Percentiles rank a stretch among this genome's conserved stretches.
Conservation (phyloP, 2,888 invertebrate species). For the Charanyca ferruginea region DNA sequence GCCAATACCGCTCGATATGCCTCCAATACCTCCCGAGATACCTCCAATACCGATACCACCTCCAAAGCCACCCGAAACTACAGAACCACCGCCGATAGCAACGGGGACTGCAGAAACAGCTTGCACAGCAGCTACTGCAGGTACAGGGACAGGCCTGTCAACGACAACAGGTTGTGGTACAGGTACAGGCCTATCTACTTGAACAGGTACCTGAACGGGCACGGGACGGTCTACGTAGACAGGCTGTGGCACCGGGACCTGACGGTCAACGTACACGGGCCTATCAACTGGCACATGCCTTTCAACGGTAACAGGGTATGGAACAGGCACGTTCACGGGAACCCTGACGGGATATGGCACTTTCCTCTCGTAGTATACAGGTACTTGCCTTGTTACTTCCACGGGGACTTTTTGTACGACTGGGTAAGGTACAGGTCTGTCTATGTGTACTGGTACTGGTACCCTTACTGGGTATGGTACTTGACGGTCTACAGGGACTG, state of each 20-base stretch:
- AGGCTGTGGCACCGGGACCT: constrained; percentile 87
- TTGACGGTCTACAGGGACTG: constrained; percentile 86
- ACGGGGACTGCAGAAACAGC: constrained; percentile 54
- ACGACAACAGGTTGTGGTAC: constrained; percentile 83
- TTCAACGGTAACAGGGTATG: constrained; percentile 91
- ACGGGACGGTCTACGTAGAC: constrained; percentile 91
- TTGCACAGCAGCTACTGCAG: constrained; percentile 51
- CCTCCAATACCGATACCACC: constrained; percentile 35
- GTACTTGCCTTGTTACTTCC: constrained; percentile 87
- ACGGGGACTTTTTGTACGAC: constrained; percentile 90
- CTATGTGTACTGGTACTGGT: constrained; percentile 89
- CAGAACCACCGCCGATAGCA: constrained; percentile 36
- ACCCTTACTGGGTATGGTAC: constrained; percentile 89
- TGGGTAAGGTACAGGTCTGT: constrained; percentile 88
- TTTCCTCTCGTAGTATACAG: constrained; percentile 87
- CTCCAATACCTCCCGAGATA: constrained; percentile 26
- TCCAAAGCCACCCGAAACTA: constrained; percentile 33
- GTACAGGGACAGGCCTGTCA: constrained; percentile 66
- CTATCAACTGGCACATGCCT: constrained; percentile 91
- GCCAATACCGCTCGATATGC: constrained; percentile 19
- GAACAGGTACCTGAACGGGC: constrained; percentile 91
- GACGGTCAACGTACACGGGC: constrained; percentile 91
- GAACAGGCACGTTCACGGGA: constrained; percentile 89
- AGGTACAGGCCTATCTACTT: constrained; percentile 90
- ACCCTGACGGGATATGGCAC: constrained; percentile 90